These are phyloP conservation scores for Podarcis cretensis DNA, from an alignment of 2,113 vertebrate species.

Conservation along the genomic window DNA sequence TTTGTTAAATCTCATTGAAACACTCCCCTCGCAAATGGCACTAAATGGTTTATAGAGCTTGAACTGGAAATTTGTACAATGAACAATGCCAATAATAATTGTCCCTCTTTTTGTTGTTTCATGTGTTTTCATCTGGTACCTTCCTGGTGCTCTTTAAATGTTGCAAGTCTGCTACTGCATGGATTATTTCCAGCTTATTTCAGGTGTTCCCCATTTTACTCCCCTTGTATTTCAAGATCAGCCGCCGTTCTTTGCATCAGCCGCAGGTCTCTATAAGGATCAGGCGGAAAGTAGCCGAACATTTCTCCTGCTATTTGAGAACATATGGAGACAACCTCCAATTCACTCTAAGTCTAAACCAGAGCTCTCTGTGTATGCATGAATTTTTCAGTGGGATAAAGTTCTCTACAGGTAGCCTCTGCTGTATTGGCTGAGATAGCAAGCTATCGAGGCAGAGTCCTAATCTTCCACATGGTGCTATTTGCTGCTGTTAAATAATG, in stretches of 20 bases:
- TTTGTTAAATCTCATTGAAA: neutral
- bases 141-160: neutral
- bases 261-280: neutral
- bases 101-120: too few species aligned
- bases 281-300: neutral
- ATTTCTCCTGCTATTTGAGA: neutral
- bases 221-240: neutral
- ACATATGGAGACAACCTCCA: neutral
- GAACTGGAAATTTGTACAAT: neutral
- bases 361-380: neutral
- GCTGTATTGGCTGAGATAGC: constrained; percentile 7
- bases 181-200: neutral
- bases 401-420: neutral
- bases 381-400: neutral
- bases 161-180: neutral
- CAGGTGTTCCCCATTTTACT: neutral
- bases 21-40: neutral
- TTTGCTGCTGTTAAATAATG: neutral
- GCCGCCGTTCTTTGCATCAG: neutral
- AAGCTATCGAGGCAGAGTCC: neutral
- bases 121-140: neutral
- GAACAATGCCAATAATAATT: neutral
- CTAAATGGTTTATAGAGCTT: neutral
- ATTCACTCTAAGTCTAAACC: neutral
- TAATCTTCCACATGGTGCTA: constrained; percentile 1